A percentile compares a stretch with the other conserved stretches of the same genome.
Evolutionary conservation across 2,113 vertebrate species (phyloP).

Genomic region (Tragelaphus scriptus): DNA sequence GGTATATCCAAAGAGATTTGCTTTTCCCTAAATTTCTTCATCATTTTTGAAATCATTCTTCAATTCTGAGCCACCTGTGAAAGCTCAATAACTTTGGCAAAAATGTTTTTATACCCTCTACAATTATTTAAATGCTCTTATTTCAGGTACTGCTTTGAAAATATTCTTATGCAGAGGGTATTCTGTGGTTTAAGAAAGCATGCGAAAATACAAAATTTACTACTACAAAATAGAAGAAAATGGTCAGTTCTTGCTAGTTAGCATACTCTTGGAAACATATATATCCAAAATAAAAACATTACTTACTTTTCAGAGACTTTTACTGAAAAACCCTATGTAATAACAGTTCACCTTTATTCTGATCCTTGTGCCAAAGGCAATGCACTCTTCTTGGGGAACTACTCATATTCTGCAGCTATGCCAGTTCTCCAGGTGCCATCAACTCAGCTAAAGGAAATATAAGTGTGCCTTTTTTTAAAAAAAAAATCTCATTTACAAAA

Average conservation of each 20-base stretch:
- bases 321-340: conserved; percentile 59
- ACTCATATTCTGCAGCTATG: conserved; percentile 69
- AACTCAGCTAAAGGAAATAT: conserved; percentile 65
- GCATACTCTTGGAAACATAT: conserved; percentile 28
- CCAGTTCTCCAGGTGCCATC: conserved; percentile 61
- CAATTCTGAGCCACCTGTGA: neutral
- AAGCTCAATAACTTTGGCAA: neutral
- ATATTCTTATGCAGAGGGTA: neutral
- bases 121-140: neutral
- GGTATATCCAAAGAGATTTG: neutral
- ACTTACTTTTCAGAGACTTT: conserved; percentile 72
- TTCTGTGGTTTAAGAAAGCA: conserved; percentile 3
- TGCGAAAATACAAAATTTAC: conserved; percentile 36
- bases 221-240: conserved; percentile 39
- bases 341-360: conserved; percentile 69
- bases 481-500: conserved; percentile 30
- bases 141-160: conserved; percentile 36
- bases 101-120: neutral
- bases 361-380: conserved; percentile 68
- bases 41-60: conserved; percentile 18
- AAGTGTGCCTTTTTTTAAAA: conserved; percentile 41
- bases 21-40: conserved; percentile 21
- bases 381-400: conserved; percentile 64
- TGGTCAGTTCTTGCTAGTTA: conserved; percentile 24
- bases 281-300: conserved; percentile 49